Evolutionary conservation across 2,888 invertebrate species (phyloP), one percentile per base, ranked within the genome.

Genomic region (Cremastinae sp.): DNA sequence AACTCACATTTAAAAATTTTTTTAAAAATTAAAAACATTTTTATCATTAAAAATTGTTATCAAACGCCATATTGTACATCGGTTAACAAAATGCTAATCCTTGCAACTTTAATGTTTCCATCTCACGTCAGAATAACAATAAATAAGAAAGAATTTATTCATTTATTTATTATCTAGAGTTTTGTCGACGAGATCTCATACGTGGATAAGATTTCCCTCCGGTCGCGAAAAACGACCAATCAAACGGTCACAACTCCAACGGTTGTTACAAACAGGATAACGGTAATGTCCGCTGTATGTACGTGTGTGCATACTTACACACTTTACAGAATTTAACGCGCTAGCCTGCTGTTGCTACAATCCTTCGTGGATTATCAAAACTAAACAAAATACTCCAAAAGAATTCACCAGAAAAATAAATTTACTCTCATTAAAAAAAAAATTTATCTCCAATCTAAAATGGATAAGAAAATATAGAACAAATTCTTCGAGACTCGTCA

Each of bases 281-380:
- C 73, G 73, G 73, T 66, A 73, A 66, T 39, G 59, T 65, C 53
- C 51, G 18, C 28, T 28, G 28, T 28, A n/a, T n/a, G 28, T 28
- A 20, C 53, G 43, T 14, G 56, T 51, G 49, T 68, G 45, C 35
- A 51, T 53, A 65, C 51, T 53, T 56, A 66, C 37, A 45, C 56
- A 7, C 55, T 28, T 28, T 9, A 47, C 14, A 39, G 47, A 68
- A 68, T 47, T 56, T 39, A 18, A 58, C 14, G 39, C 59, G 43
- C 66, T 61, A 45, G 73, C 47, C 16, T 66, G 68, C 56, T 39
- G 56, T 45, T 45, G 47, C 22, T 41, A n/a, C 37, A 14, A 18
- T 45, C 22, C 20, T 18, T 20, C 47, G 16, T 37, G 37, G n/a
- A 43, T 64, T 41, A 45, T 43, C 22, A 58, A 72, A 49, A 35